Percentiles rank a stretch among this genome's conserved stretches.
phyloP scores from a whole-genome alignment of 2,113 vertebrate genomes.

The Myotis lucifugus region DNA sequence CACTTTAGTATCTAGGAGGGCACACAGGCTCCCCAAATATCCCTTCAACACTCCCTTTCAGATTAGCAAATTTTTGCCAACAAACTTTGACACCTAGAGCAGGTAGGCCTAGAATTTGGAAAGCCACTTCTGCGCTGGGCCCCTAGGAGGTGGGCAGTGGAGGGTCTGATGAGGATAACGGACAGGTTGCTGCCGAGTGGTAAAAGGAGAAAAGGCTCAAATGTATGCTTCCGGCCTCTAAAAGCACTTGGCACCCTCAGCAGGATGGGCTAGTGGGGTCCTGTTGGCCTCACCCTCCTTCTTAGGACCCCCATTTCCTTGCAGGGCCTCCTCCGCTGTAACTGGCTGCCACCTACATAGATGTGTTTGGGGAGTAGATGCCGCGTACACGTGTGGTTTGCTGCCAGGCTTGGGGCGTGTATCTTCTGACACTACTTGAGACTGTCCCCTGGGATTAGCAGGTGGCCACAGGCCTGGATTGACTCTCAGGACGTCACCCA shows the following conservation, averaged over 20 bases:
- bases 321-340: not conserved
- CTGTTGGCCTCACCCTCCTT: not conserved
- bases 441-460: not conserved
- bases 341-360: no score
- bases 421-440: not conserved
- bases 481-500: not conserved
- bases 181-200: rapidly evolving
- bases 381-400: rapidly evolving
- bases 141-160: not conserved
- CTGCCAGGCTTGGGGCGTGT: not conserved
- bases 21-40: not conserved
- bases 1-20: not conserved
- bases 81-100: not conserved
- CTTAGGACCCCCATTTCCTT: not conserved
- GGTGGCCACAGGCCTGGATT: not conserved
- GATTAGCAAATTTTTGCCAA: not conserved
- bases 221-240: no score
- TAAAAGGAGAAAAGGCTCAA: not conserved
- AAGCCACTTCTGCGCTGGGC: not conserved
- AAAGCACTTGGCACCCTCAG: not conserved
- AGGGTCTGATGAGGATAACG: not conserved
- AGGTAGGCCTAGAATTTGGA: not conserved
- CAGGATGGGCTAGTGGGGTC: not conserved
- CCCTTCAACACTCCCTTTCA: not conserved
- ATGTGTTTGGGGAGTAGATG: not conserved